Evolutionary conservation across 2,797 vertebrate genomes (phyloP), one percentile per base, ranked within the genome.

Genomic region (Odontamblyopus lacepedii): DNA sequence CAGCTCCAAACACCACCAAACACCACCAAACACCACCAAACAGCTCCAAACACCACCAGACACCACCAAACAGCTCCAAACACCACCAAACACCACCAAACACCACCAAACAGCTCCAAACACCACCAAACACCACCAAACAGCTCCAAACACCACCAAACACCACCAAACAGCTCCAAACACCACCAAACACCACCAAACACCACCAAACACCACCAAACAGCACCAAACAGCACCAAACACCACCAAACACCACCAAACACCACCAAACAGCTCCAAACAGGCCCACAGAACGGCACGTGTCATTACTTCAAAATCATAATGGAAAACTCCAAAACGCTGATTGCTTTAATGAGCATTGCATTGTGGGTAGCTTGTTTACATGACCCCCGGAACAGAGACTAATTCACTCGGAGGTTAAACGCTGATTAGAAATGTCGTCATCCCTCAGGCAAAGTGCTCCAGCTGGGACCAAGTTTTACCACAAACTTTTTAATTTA

Each of bases 381-480:
- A 26, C 64, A 70, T 85, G 78, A 82, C 74, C 79, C 69, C 56
- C 63, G 23, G 57, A 80, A 5, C 38, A 71, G 41, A 85, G 83
- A 86, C 63, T 78, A 90, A 87, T 90, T 87, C 85, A 85, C 80
- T 89, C 79, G 70, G 82, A 70, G 68, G 66, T 79, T 73, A 85
- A 84, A 85, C 73, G 78, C 75, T 87, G 83, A 92, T 88, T 86
- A 76, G 73, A 83, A 87, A 82, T 57, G 65, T 64, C 82, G 69
- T 82, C 75, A 76, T 78, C 64, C 75, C 65, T 80, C 69, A 57
- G 70, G 75, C 82, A 78, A 19, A 80, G 12, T 74, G 63, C 18
- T 48, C 53, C 69, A 30, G 53, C 4, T 15, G 16, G 44, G 80
- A 60, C 51, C 5, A 53, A 68, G 26, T 76, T 29, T 27, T 55